phyloP scores from a whole-genome alignment of 1,140 invertebrate genomes.

The Atta texana region DNA sequence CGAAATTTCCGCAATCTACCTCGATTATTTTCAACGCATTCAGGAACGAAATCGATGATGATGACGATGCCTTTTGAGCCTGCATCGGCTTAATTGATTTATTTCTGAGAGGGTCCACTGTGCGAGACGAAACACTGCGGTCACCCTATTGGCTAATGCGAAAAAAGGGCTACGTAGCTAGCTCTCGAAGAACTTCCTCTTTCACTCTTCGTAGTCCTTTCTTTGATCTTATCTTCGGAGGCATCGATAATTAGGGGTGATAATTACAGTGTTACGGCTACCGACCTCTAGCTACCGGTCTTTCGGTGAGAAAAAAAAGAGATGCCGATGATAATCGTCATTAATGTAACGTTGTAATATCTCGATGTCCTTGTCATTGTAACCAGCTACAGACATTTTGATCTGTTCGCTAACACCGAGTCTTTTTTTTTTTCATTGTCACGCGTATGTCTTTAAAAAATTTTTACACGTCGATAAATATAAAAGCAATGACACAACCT shows the following conservation, averaged over 20 bases:
- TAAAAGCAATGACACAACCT: neutral
- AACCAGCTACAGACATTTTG: neutral
- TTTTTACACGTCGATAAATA: neutral
- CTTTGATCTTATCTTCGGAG: constrained; percentile 74
- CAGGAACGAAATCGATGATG: constrained; percentile 62
- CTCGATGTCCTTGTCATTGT: constrained; percentile 43
- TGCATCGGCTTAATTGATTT: constrained; percentile 78
- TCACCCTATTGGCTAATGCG: constrained; percentile 64
- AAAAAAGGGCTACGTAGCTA: constrained; percentile 36
- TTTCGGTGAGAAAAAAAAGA: constrained; percentile 40
- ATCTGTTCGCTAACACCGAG: neutral
- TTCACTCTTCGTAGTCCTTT: constrained; percentile 65
- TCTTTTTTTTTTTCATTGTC: neutral
- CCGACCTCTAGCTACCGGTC: constrained; percentile 74
- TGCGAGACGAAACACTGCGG: constrained; percentile 54
- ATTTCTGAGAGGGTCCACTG: constrained; percentile 72
- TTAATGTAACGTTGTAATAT: constrained; percentile 60
- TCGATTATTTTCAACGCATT: constrained; percentile 69
- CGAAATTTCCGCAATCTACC: constrained; percentile 39
- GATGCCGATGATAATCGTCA: constrained; percentile 36
- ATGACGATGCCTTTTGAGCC: constrained; percentile 75
- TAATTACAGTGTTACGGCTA: constrained; percentile 75
- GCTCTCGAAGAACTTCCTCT: constrained; percentile 60
- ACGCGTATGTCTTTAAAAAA: neutral
- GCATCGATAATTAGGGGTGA: constrained; percentile 75